Conservation (phyloP, 2,113 vertebrate genomes). For the Toxotes jaculatrix region DNA sequence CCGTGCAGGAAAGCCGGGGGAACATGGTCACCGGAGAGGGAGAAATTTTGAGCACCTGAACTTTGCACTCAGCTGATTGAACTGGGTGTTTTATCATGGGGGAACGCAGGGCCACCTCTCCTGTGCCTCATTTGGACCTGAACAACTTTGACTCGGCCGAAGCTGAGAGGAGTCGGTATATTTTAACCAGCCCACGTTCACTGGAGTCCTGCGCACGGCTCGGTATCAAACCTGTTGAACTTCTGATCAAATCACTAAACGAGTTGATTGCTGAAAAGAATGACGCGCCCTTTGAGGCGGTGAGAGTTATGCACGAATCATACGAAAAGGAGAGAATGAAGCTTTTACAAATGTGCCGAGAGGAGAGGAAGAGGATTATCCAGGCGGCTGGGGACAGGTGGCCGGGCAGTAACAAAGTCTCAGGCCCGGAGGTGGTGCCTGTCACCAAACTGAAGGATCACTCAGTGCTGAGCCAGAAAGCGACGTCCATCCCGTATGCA, state of each 20-base stretch:
- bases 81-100: slow-evolving; percentile 47
- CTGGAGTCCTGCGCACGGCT: slow-evolving; percentile 77
- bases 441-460: slow-evolving; percentile 21
- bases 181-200: slow-evolving; percentile 79
- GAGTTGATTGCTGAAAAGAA: slow-evolving; percentile 64
- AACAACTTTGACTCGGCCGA: slow-evolving; percentile 60
- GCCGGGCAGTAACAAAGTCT: slow-evolving; percentile 18
- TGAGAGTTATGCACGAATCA: slow-evolving; percentile 72
- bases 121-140: slow-evolving; percentile 63
- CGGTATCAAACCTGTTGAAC: slow-evolving; percentile 80
- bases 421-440: slow-evolving; percentile 38
- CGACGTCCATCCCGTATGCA: slow-evolving; percentile 34
- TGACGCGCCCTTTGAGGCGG: slow-evolving; percentile 51
- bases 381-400: slow-evolving; percentile 41
- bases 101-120: slow-evolving; percentile 48
- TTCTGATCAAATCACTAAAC: slow-evolving; percentile 75
- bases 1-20: neutral
- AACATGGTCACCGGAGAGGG: neutral
- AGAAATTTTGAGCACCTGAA: neutral
- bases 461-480: slow-evolving; percentile 3
- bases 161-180: slow-evolving; percentile 58
- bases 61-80: neutral
- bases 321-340: slow-evolving; percentile 74
- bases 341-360: slow-evolving; percentile 64
- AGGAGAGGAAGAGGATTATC: slow-evolving; percentile 71